phyloP scores from a whole-genome alignment of 2,888 invertebrate species.

The Tanytarsus gracilentus region DNA sequence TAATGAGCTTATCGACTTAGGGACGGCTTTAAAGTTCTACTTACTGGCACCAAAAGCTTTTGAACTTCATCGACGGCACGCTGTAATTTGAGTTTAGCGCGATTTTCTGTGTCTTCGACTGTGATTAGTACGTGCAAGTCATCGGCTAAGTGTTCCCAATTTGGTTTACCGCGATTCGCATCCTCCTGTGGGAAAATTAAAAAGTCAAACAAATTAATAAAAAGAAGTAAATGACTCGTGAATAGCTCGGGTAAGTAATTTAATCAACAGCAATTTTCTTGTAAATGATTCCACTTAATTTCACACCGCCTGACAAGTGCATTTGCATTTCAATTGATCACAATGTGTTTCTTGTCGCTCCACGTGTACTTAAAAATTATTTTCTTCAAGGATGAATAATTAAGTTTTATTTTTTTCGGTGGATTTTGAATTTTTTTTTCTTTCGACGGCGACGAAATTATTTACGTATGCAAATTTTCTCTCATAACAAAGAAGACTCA shows the following conservation, averaged over 20 bases:
- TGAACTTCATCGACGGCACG: conserved; percentile 97
- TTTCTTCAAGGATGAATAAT: too few species aligned
- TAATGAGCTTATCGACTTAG: background rate
- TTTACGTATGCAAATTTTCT: too few species aligned
- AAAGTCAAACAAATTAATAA: too few species aligned
- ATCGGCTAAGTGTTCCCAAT: conserved; percentile 99
- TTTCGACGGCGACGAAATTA: too few species aligned
- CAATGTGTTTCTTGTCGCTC: too few species aligned
- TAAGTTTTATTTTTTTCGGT: too few species aligned
- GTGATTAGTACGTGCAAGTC: conserved; percentile 97
- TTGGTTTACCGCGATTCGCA: conserved; percentile 97
- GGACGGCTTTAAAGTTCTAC: conserved; percentile 37
- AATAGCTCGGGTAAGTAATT: background rate
- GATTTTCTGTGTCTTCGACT: conserved; percentile 96
- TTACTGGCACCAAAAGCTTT: conserved; percentile 94
- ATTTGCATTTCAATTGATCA: conserved; percentile 12
- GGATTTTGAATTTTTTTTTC: too few species aligned
- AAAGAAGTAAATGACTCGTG: too few species aligned
- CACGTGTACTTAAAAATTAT: too few species aligned
- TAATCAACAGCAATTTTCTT: background rate
- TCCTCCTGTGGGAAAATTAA: conserved; percentile 79
- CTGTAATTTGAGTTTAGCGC: conserved; percentile 88
- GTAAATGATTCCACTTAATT: too few species aligned
- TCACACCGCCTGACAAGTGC: background rate
- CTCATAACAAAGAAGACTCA: too few species aligned